Evolutionary conservation across 2,113 vertebrate genomes (phyloP), one percentile per base, ranked within the genome.

Genomic region (Aix galericulata): DNA sequence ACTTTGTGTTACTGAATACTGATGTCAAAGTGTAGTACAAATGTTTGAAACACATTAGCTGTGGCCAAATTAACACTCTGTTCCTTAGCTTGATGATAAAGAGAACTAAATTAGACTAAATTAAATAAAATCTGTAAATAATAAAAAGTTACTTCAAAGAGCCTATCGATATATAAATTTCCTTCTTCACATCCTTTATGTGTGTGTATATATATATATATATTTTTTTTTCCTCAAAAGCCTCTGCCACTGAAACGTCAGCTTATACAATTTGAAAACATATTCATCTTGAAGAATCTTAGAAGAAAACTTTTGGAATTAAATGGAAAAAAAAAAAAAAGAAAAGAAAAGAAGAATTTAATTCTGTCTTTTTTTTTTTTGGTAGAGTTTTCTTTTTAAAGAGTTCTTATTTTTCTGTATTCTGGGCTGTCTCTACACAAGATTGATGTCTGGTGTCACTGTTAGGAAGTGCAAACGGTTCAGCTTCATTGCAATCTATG

Each of bases 361-460:
- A 99, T 98, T 98, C 97, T 96, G 86, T 95, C 84, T 98, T 98
- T 98, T 97, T 95, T 50, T 13, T 95, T 97, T 96, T 97, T 87
- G 50, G 59, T 25, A 77, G 22, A 52, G 27, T 93, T 96, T 97
- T 90, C 92, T 40, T 40, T 40, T 40, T 38, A 95, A 62, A 22
- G 95, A 94, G 89, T 89, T 97, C 94, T 93, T 95, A 82, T 88
- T 97, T 98, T 97, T 88, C 87, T 93, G 88, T 95, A 96, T 94
- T 97, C 95, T 93, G 68, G 91, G 81, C 82, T 98, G 98, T 97
- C 98, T 98, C 94, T 96, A 93, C 96, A 97, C 93, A 99, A 99
- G 99, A 99, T 99, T 99, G 98, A 99, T 99, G 98, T 96, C 80
- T 96, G 95, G 98, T 99, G 98, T 99, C 99, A 99, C 96, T 89